A percentile compares a stretch with the other conserved stretches of the same genome.
These are phyloP conservation scores for Tympanoctomys barrerae DNA, from an alignment of 2,797 vertebrate species.

Conservation along the genomic window DNA sequence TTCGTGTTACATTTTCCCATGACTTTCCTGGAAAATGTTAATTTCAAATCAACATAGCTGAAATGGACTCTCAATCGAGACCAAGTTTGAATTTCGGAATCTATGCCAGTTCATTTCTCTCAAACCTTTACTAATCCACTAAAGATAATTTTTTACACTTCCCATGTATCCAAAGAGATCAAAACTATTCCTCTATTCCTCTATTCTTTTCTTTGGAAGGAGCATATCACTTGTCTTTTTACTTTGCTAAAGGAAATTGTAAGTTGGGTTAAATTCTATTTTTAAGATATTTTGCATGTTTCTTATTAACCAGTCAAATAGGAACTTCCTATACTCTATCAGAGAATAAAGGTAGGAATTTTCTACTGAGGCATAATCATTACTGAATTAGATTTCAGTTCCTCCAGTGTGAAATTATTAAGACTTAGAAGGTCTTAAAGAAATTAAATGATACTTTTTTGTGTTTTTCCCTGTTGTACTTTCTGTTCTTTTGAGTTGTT, in stretches of 20 bases:
- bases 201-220: not conserved
- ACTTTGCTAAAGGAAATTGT: not conserved
- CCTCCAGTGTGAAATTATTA: not conserved
- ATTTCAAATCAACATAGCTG: not conserved
- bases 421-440: not conserved
- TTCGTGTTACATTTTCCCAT: not conserved
- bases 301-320: not conserved
- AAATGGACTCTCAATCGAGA: conserved; percentile 9
- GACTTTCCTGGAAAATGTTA: not conserved
- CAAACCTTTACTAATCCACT: not conserved
- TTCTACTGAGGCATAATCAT: not conserved
- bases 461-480: not conserved
- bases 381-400: conserved; percentile 15
- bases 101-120: not conserved
- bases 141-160: not conserved
- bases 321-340: not conserved
- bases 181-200: not conserved
- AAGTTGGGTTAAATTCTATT: not conserved
- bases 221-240: not conserved
- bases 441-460: not conserved
- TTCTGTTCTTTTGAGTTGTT: not conserved
- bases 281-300: conserved; percentile 7
- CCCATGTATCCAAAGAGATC: not conserved
- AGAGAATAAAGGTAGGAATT: not conserved
- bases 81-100: not conserved